Evolutionary conservation across 2,113 vertebrate species (phyloP).

Genomic region (Bos javanicus): DNA sequence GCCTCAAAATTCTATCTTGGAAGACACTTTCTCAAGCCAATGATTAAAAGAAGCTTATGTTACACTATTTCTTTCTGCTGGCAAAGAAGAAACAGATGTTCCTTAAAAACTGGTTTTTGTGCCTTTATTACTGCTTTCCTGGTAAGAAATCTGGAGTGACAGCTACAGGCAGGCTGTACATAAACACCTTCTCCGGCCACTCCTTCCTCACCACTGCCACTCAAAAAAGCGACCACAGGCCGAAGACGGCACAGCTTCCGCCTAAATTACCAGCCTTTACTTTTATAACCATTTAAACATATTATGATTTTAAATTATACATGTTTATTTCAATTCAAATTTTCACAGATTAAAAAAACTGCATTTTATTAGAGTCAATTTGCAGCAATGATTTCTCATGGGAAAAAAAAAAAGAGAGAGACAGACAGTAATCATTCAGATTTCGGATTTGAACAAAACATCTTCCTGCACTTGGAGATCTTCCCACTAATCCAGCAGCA

Average conservation of each 20-base stretch:
- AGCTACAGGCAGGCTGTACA: background rate
- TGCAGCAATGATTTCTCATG: constrained; percentile 2
- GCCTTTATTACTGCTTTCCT: background rate
- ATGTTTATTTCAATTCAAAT: constrained; percentile 46
- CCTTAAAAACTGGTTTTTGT: background rate
- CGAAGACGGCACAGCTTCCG: background rate
- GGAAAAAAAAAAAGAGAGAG: background rate
- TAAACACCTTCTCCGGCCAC: background rate
- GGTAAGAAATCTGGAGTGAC: background rate
- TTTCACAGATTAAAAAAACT: constrained; percentile 44
- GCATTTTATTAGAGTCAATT: background rate
- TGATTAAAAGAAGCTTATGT: constrained; percentile 51
- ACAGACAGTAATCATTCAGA: background rate
- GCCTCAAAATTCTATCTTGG: background rate
- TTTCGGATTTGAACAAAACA: background rate
- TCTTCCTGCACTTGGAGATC: background rate
- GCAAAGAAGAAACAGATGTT: constrained; percentile 63
- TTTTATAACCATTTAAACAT: background rate
- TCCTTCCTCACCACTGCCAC: fast-evolving
- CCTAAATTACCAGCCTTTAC: background rate
- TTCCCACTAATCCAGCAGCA: background rate
- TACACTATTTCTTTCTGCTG: constrained; percentile 37
- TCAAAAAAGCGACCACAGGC: background rate
- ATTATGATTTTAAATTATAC: background rate
- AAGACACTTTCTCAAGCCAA: constrained; percentile 24